Base-by-base conservation (phyloP, 2,113 vertebrate species). In the Ceyx melanurus region DNA sequence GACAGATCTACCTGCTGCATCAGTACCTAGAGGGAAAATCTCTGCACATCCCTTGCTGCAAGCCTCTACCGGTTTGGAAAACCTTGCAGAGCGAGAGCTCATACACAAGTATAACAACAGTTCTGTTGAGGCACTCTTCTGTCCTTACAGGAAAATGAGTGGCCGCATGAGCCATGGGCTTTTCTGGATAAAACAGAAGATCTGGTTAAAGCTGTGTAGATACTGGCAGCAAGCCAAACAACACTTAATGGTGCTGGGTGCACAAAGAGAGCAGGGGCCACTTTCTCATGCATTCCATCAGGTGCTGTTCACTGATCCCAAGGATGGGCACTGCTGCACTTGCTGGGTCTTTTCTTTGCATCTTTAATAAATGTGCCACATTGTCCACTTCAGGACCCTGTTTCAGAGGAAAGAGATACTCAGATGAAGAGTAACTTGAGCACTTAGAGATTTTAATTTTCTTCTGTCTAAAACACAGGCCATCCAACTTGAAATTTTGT, bases 401-500 rank as follows among this genome's bases (percentile, higher is more conserved):
- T 42, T 85, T 80, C 56, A 74, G 60, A 67, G 22, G 42, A 21
- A 88, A 31, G 18, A 87, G 40, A 78, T 31, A 37, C 43, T 75
- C 26, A 11, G 45, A 50, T 0, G 0, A 86, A 66, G 29, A 77
- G 19, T 42, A 88, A 33, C 11, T 25, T 29, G 43, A 74, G 33
- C 6, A 9, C 26, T 19, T 28, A 14, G 13, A 71, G 31, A 60
- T 54, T 77, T 93, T 18, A 6, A 16, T 93, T 79, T 76, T 51
- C 40, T 29, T 88, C 29, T 60, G 40, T 70, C 46, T 70, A 90
- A 87, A 93, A 29, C 60, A 94, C 70, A 85, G 92, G 73, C 70
- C 65, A 90, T 91, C n/a, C 53, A 89, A 86, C 73, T 85, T 92
- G 77, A 77, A 87, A 88, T 70, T 46, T 31, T 92, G 82, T 54